Evolutionary conservation across 1,140 invertebrate genomes (phyloP).

Genomic region (Plectrocnemia conspersa): DNA sequence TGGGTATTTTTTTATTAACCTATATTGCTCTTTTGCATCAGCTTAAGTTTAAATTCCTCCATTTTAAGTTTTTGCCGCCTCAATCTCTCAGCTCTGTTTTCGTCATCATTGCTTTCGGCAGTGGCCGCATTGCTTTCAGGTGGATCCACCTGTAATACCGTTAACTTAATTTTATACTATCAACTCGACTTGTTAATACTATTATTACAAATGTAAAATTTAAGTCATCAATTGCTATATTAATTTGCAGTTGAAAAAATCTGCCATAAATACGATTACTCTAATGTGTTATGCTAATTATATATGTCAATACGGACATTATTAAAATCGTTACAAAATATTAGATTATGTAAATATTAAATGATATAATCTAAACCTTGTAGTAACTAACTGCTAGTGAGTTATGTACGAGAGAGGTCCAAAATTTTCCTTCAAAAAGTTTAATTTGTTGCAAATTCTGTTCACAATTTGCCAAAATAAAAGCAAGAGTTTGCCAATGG

Average conservation of each 20-base stretch:
- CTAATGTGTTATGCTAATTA: background rate
- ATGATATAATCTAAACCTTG: too few relatives aligned
- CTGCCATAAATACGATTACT: conserved; percentile 25
- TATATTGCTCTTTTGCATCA: conserved; percentile 18
- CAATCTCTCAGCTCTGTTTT: conserved; percentile 44
- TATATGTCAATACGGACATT: background rate
- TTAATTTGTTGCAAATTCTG: too few relatives aligned
- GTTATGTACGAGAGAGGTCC: too few relatives aligned
- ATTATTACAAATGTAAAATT: background rate
- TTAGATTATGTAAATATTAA: too few relatives aligned
- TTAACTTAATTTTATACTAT: conserved; percentile 16
- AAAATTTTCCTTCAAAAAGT: too few relatives aligned
- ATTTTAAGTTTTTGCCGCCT: conserved; percentile 43
- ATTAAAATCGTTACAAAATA: background rate
- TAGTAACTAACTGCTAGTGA: too few relatives aligned
- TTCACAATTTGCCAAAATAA: too few relatives aligned
- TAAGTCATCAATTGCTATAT: conserved; percentile 35
- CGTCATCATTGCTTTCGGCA: conserved; percentile 36
- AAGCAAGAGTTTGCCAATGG: too few relatives aligned
- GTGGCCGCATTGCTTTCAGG: background rate
- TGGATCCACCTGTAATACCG: conserved; percentile 27
- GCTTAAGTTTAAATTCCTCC: conserved; percentile 45
- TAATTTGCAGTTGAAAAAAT: conserved; percentile 28
- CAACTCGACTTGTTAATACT: conserved; percentile 8
- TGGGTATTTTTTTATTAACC: conserved; percentile 22